A percentile compares a stretch with the other conserved stretches of the same genome.
These are phyloP conservation scores for Brachylomia viminalis DNA, from an alignment of 2,888 invertebrate genomes.

Conservation along the genomic window DNA sequence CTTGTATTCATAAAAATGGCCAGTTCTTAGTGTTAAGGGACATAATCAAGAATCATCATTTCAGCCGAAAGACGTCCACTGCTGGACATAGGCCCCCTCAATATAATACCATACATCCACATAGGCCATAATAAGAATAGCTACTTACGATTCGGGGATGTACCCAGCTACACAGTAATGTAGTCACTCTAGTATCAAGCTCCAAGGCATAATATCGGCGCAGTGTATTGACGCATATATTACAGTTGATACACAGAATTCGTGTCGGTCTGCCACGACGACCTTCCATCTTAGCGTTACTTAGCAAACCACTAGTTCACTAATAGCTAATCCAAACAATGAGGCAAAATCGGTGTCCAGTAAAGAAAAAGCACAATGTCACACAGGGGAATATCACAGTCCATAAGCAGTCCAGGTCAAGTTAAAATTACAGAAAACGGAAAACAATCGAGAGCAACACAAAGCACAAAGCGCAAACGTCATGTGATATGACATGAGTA, in stretches of 20 bases:
- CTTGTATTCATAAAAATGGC: not conserved
- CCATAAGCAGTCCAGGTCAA: too few relatives aligned
- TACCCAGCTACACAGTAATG: conserved; percentile 9
- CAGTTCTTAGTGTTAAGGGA: not conserved
- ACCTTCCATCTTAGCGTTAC: not conserved
- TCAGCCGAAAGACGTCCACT: too few relatives aligned
- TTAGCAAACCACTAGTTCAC: not conserved
- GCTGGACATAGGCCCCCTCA: too few relatives aligned
- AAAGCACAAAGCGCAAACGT: too few relatives aligned
- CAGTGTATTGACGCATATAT: not conserved
- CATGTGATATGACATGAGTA: too few relatives aligned
- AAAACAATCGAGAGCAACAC: too few relatives aligned
- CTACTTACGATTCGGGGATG: conserved; percentile 6
- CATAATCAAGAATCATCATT: not conserved
- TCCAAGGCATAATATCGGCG: not conserved
- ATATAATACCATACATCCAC: too few relatives aligned
- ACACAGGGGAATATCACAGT: too few relatives aligned
- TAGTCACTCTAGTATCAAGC: not conserved
- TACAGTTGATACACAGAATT: conserved; percentile 1
- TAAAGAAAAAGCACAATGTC: too few relatives aligned
- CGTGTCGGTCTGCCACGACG: not conserved
- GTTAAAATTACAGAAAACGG: too few relatives aligned
- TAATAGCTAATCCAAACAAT: not conserved
- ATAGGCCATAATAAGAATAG: too few relatives aligned
- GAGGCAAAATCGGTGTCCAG: not conserved